phyloP scores from a whole-genome alignment of 1,140 invertebrate genomes.

The Zophobas morio region DNA sequence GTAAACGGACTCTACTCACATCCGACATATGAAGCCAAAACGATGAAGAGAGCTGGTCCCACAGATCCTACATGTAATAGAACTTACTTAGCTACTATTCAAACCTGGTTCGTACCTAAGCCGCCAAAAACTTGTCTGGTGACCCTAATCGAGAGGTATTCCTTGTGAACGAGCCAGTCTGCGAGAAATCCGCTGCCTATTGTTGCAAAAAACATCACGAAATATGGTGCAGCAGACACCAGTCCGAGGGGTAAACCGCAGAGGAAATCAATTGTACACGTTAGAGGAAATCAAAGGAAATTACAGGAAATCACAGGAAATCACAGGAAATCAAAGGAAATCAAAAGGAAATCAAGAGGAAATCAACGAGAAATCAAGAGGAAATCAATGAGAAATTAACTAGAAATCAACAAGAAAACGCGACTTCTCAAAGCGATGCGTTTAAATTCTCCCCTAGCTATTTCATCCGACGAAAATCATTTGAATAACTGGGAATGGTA shows the following conservation, averaged over 20 bases:
- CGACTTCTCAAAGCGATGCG: no score
- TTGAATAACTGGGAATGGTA: no score
- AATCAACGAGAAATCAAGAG: no score
- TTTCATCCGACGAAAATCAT: no score
- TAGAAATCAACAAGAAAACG: no score
- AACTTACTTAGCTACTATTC: slow-evolving; percentile 59
- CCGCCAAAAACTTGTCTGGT: slow-evolving; percentile 83
- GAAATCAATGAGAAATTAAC: no score
- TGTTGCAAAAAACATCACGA: slow-evolving; percentile 82
- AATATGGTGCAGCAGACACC: slow-evolving; percentile 79
- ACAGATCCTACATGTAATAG: slow-evolving; percentile 74
- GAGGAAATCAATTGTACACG: no score
- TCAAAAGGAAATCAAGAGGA: no score
- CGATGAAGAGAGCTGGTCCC: slow-evolving; percentile 83
- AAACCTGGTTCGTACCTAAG: slow-evolving; percentile 70
- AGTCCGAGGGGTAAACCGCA: slow-evolving; percentile 66
- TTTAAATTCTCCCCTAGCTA: no score
- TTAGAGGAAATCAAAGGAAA: no score
- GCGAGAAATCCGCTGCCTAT: slow-evolving; percentile 77
- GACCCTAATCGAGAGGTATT: slow-evolving; percentile 73
- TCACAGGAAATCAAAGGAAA: no score
- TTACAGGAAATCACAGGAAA: no score
- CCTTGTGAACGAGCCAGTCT: slow-evolving; percentile 76
- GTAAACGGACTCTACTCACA: slow-evolving; percentile 66
- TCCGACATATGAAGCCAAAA: slow-evolving; percentile 85